A percentile compares a stretch with the other conserved stretches of the same genome.
These are phyloP conservation scores for Brachionichthys hirsutus DNA, from an alignment of 2,113 vertebrate species.

Conservation along the genomic window DNA sequence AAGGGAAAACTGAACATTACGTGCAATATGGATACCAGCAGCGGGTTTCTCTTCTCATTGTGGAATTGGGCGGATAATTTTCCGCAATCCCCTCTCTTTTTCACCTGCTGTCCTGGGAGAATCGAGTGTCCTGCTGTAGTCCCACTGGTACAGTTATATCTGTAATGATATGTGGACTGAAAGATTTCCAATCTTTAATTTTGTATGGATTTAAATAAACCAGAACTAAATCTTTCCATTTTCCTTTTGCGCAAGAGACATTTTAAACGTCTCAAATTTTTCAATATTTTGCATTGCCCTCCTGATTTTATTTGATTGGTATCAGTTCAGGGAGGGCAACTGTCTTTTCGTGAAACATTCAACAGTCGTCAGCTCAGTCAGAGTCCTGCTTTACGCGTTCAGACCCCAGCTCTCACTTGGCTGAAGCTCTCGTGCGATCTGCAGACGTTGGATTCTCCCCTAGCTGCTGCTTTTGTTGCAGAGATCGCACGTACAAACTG, in stretches of 20 bases:
- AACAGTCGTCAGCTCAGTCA: constrained; percentile 14
- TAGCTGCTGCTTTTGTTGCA: constrained; percentile 10
- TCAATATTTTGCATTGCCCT: background rate
- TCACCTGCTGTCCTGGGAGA: constrained; percentile 28
- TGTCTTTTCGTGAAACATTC: background rate
- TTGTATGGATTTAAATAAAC: background rate
- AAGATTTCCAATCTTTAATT: too few relatives aligned
- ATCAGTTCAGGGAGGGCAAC: background rate
- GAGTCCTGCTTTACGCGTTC: constrained; percentile 2
- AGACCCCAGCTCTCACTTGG: background rate
- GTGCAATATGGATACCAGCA: constrained; percentile 59
- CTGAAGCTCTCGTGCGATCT: background rate
- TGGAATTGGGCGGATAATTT: constrained; percentile 76
- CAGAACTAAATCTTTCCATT: too few relatives aligned
- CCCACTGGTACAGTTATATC: background rate
- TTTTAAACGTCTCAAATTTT: too few relatives aligned
- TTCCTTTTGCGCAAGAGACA: too few relatives aligned
- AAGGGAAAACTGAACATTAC: constrained; percentile 45
- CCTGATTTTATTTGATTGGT: background rate
- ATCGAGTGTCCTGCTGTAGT: background rate
- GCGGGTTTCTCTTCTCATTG: constrained; percentile 68
- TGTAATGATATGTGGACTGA: background rate
- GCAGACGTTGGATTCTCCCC: constrained; percentile 3
- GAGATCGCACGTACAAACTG: constrained; percentile 1
- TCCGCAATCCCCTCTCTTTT: constrained; percentile 73